A percentile compares a stretch with the other conserved stretches of the same genome.
These are phyloP conservation scores for Pteronura brasiliensis DNA, from an alignment of 2,113 vertebrate genomes.

Conservation along the genomic window DNA sequence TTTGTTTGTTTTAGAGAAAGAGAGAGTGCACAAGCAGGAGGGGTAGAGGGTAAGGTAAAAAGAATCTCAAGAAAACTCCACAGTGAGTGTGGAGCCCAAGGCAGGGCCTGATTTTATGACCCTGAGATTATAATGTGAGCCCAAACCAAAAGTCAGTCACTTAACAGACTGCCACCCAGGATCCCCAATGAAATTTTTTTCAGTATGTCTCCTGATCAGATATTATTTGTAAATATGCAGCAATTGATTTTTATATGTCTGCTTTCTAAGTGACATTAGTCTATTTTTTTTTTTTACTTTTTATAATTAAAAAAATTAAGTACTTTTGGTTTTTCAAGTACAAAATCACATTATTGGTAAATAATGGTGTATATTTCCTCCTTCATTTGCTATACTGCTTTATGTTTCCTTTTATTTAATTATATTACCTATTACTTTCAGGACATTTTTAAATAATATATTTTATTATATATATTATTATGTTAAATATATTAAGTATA, in stretches of 20 bases:
- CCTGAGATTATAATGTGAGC: not conserved
- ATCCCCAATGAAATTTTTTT: not conserved
- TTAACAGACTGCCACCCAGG: not conserved
- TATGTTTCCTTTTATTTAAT: not conserved
- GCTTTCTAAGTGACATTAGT: not conserved
- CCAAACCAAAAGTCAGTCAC: not conserved
- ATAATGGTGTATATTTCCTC: not conserved
- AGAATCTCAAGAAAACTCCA: not conserved
- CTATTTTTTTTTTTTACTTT: not conserved
- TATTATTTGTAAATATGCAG: not conserved
- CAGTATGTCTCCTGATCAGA: not conserved
- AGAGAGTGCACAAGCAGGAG: not conserved
- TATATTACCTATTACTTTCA: not conserved
- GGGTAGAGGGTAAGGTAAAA: not conserved
- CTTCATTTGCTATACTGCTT: not conserved
- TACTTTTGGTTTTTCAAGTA: not conserved
- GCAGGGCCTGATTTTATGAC: not conserved
- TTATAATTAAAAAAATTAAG: not conserved
- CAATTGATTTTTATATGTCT: not conserved
- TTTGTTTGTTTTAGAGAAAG: not conserved
- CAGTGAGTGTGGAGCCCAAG: not conserved
- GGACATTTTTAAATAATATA: not conserved
- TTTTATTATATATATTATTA: no score
- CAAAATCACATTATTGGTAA: not conserved
- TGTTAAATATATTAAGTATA: no score